A percentile compares a stretch with the other conserved stretches of the same genome.
phyloP scores from a whole-genome alignment of 2,113 vertebrate species.

The Neoarius graeffei region DNA sequence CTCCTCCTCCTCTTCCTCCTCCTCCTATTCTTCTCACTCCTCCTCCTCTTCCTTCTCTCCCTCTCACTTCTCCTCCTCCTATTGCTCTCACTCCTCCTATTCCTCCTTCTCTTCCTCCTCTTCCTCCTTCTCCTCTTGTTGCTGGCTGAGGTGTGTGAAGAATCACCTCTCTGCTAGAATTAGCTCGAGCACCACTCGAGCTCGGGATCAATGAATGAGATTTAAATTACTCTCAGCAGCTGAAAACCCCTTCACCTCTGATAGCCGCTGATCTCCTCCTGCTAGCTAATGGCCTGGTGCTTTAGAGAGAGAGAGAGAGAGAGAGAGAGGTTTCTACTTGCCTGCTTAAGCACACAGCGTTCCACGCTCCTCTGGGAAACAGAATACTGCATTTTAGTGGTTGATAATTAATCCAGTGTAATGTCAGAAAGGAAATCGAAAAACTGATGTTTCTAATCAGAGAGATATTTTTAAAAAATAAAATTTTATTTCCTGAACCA shows the following conservation, averaged over 20 bases:
- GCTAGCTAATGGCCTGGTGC: slow-evolving; percentile 1
- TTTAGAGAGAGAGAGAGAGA: background rate
- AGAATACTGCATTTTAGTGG: background rate
- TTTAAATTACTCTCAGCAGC: slow-evolving; percentile 60
- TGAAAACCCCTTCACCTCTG: slow-evolving; percentile 56
- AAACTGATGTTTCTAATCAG: background rate
- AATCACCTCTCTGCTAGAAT: slow-evolving; percentile 56
- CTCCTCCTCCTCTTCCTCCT: background rate
- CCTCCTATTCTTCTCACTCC: background rate
- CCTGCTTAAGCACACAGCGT: background rate
- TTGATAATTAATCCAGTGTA: background rate
- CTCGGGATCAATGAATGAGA: slow-evolving; percentile 61
- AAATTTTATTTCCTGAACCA: background rate
- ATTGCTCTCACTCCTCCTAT: background rate
- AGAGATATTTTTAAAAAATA: background rate
- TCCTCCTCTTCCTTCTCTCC: background rate
- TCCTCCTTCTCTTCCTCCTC: background rate
- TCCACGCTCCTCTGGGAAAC: background rate
- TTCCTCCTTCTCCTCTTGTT: background rate
- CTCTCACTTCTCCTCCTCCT: background rate
- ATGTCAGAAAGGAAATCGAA: background rate
- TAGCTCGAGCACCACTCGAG: slow-evolving; percentile 60
- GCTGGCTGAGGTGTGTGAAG: slow-evolving; percentile 33
- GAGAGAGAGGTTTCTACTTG: background rate
- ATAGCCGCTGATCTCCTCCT: slow-evolving; percentile 56